phyloP scores from a whole-genome alignment of 2,113 vertebrate species.

The Myrmecobius fasciatus region DNA sequence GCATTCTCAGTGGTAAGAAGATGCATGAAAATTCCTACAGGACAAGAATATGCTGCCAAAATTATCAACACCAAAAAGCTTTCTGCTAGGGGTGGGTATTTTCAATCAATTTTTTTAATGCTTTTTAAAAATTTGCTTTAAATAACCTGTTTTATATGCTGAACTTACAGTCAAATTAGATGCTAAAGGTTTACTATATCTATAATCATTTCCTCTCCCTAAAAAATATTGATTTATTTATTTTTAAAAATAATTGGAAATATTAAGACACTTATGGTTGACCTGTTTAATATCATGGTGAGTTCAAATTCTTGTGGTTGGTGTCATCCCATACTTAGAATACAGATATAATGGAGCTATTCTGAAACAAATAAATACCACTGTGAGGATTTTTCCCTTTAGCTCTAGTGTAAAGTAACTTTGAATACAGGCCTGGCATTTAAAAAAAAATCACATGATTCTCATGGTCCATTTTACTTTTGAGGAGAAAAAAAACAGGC shows the following conservation, averaged over 20 bases:
- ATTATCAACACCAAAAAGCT: constrained; percentile 99
- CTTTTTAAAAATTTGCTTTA: constrained; percentile 12
- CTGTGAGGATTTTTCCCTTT: constrained; percentile 17
- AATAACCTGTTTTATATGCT: constrained; percentile 30
- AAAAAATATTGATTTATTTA: constrained; percentile 32
- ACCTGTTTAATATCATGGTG: constrained; percentile 25
- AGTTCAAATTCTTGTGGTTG: neutral
- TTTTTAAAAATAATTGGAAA: constrained; percentile 46
- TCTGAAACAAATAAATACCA: neutral
- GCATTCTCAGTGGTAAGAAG: constrained; percentile 97
- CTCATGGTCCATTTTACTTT: constrained; percentile 58
- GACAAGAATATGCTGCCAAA: constrained; percentile 98
- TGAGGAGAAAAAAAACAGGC: constrained; percentile 63
- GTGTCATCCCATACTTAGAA: neutral
- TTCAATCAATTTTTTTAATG: constrained; percentile 51
- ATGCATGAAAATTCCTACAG: constrained; percentile 96
- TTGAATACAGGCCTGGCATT: constrained; percentile 40
- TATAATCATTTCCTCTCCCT: constrained; percentile 38
- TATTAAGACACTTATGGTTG: neutral
- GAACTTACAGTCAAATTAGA: constrained; percentile 28
- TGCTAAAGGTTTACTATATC: constrained; percentile 16
- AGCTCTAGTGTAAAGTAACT: constrained; percentile 27
- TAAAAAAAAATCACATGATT: constrained; percentile 51
- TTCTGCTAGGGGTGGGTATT: constrained; percentile 93
- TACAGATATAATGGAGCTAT: constrained; percentile 7